A percentile compares a stretch with the other conserved stretches of the same genome.
Evolutionary conservation across 2,113 vertebrate genomes (phyloP).

Genomic region (Tetrax tetrax): DNA sequence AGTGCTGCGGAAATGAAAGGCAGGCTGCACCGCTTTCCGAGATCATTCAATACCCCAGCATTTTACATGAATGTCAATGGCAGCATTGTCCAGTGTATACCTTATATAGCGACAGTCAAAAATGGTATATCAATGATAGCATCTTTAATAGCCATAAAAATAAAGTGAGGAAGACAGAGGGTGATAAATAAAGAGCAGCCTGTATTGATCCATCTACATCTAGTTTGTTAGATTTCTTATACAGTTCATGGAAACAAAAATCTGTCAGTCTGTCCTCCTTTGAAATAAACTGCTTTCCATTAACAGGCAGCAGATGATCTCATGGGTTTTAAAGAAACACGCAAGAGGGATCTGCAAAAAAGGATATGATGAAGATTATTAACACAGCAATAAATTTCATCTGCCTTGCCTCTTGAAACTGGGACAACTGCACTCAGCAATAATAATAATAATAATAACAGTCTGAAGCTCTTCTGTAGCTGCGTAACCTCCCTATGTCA

Average conservation of each 20-base stretch:
- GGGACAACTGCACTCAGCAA: not conserved
- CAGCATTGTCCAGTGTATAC: not conserved
- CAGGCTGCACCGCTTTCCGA: not conserved
- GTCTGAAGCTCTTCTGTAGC: not conserved
- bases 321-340: constrained; percentile 27
- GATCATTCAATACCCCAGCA: constrained; percentile 4
- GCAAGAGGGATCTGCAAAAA: not conserved
- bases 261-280: constrained; percentile 10
- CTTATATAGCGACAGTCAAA: constrained; percentile 37
- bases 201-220: constrained; percentile 54
- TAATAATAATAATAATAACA: not conserved
- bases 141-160: constrained; percentile 66
- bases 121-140: constrained; percentile 53
- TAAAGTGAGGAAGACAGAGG: constrained; percentile 45
- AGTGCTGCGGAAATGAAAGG: not conserved
- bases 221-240: constrained; percentile 37
- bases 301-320: constrained; percentile 30
- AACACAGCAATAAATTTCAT: constrained; percentile 36
- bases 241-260: constrained; percentile 49
- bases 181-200: constrained; percentile 50
- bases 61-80: not conserved
- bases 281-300: constrained; percentile 57
- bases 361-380: constrained; percentile 10
- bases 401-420: not conserved
- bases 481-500: not conserved